These are phyloP conservation scores for Parus major DNA, from an alignment of 2,113 vertebrate genomes.

Conservation along the genomic window DNA sequence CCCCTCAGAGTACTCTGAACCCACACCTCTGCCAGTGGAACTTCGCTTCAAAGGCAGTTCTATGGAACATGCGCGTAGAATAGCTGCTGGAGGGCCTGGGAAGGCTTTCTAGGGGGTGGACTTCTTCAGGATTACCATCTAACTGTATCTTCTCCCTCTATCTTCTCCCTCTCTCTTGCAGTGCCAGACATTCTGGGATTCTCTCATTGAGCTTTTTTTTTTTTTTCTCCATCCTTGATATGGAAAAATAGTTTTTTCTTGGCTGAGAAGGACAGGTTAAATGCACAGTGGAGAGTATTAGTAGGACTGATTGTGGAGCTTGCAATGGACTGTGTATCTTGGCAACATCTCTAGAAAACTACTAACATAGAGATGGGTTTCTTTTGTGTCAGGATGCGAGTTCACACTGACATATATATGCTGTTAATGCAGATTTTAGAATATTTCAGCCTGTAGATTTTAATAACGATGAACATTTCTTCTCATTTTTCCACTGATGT, in stretches of 20 bases:
- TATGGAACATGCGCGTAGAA: rapidly evolving
- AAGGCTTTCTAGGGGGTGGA: background rate
- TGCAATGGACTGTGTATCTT: background rate
- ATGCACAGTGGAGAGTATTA: background rate
- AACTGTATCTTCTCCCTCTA: background rate
- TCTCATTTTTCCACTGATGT: background rate
- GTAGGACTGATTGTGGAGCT: background rate
- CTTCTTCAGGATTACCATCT: background rate
- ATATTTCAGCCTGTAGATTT: background rate
- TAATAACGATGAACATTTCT: background rate
- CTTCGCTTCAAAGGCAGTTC: background rate
- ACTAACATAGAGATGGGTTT: background rate
- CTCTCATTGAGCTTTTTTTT: background rate
- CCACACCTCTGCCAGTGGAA: background rate
- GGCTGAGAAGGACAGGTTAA: background rate
- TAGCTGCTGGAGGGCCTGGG: background rate
- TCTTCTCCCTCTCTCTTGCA: background rate
- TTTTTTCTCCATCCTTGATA: background rate
- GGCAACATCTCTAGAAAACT: background rate
- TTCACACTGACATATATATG: background rate
- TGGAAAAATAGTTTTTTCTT: background rate
- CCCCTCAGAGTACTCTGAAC: background rate
- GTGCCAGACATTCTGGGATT: background rate
- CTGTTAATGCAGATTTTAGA: background rate
- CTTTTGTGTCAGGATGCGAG: background rate